Evolutionary conservation across 1,140 invertebrate species (phyloP).

Genomic region (Caenorhabditis brenneri): DNA sequence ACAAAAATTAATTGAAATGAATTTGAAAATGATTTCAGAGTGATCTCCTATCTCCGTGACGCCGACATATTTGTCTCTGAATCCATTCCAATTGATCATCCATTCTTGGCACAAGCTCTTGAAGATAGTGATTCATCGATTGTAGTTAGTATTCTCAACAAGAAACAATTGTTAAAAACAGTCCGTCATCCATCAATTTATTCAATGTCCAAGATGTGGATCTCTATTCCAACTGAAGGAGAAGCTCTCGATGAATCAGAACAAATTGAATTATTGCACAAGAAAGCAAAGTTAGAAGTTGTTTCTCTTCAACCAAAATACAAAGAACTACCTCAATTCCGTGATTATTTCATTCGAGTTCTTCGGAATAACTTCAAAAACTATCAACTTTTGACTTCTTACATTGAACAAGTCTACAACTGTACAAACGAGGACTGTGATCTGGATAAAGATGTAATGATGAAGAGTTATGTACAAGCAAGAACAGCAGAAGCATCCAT

Average conservation of each 20-base stretch:
- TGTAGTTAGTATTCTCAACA: slow-evolving; percentile 60
- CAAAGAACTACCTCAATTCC: slow-evolving; percentile 62
- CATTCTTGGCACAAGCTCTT: slow-evolving; percentile 53
- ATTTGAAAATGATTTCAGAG: not conserved
- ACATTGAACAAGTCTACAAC: slow-evolving; percentile 61
- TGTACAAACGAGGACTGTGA: slow-evolving; percentile 45
- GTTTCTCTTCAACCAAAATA: slow-evolving; percentile 52
- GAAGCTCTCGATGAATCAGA: slow-evolving; percentile 54
- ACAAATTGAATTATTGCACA: slow-evolving; percentile 46
- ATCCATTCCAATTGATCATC: slow-evolving; percentile 59
- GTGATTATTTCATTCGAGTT: slow-evolving; percentile 66
- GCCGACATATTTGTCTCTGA: slow-evolving; percentile 60
- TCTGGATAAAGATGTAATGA: slow-evolving; percentile 47
- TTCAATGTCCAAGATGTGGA: slow-evolving; percentile 56
- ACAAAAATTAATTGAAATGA: not conserved
- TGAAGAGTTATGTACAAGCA: slow-evolving; percentile 51
- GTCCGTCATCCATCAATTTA: slow-evolving; percentile 32
- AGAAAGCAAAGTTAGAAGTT: slow-evolving; percentile 51
- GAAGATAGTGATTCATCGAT: slow-evolving; percentile 59
- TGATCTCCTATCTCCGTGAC: slow-evolving; percentile 53
- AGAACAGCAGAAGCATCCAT: slow-evolving; percentile 59
- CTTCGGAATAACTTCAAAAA: slow-evolving; percentile 66
- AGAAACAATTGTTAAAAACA: slow-evolving; percentile 48
- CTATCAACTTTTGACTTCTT: slow-evolving; percentile 62
- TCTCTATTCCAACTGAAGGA: slow-evolving; percentile 57